Conservation (phyloP, 2,888 invertebrate genomes). For the Meandrusa payeni region DNA sequence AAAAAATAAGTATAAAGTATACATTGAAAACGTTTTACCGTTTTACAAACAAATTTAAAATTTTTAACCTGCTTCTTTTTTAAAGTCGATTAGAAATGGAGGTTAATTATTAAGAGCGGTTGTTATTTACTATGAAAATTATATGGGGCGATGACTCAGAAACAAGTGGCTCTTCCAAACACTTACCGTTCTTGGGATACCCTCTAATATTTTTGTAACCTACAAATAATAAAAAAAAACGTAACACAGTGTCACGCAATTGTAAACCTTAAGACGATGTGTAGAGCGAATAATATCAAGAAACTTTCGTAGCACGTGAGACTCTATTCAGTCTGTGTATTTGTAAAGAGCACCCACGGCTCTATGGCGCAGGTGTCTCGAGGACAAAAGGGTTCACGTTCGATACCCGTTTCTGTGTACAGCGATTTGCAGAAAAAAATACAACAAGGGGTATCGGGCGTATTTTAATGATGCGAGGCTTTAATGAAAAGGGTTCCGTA, state of each 20-base stretch:
- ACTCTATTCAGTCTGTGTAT: conserved; percentile 47
- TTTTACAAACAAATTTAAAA: no score
- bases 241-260: conserved; percentile 26
- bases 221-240: conserved; percentile 41
- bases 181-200: conserved; percentile 42
- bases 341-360: conserved; percentile 67
- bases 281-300: conserved; percentile 24
- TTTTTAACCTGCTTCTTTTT: no score
- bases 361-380: conserved; percentile 71
- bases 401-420: conserved; percentile 58
- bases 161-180: conserved; percentile 40
- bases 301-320: conserved; percentile 26
- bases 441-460: conserved; percentile 34
- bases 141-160: conserved; percentile 38
- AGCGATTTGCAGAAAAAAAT: conserved; percentile 55
- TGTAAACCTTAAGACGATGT: not conserved
- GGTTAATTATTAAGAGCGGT: not conserved
- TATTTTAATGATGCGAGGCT: conserved; percentile 33
- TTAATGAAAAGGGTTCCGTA: conserved; percentile 34
- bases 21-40: no score
- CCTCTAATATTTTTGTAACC: conserved; percentile 53
- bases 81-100: no score
- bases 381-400: conserved; percentile 69
- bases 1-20: no score
- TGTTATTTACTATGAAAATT: conserved; percentile 18